These are phyloP conservation scores for Episyrphus balteatus DNA, from an alignment of 1,140 invertebrate species.

Conservation along the genomic window DNA sequence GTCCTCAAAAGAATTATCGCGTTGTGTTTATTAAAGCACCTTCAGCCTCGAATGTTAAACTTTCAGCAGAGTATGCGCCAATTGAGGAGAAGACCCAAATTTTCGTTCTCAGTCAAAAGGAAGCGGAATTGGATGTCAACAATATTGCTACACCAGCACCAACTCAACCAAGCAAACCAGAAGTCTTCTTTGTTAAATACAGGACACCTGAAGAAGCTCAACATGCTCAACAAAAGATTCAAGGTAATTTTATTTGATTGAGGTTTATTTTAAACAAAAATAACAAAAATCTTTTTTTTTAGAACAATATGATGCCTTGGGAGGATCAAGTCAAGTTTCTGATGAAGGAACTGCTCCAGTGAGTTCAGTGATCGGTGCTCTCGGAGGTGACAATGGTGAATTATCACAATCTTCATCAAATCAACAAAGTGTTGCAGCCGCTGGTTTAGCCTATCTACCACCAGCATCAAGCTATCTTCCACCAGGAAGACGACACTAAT, in stretches of 20 bases:
- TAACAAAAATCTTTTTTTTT: not conserved
- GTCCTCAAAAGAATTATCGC: conserved; percentile 66
- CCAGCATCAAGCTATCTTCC: not conserved
- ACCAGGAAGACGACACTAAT: too few relatives aligned
- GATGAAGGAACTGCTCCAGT: conserved; percentile 20
- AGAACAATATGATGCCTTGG: conserved; percentile 25
- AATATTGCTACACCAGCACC: conserved; percentile 25
- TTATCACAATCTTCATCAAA: not conserved
- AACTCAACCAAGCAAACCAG: conserved; percentile 52
- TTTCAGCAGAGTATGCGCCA: conserved; percentile 49
- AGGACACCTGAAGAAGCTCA: conserved; percentile 48
- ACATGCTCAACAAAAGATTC: conserved; percentile 26
- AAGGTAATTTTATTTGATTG: conserved; percentile 10
- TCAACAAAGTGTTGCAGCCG: not conserved
- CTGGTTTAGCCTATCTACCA: not conserved
- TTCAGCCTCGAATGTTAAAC: conserved; percentile 45
- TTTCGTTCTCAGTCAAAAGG: conserved; percentile 66
- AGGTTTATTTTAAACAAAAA: not conserved
- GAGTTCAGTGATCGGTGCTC: conserved; percentile 17
- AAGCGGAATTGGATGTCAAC: conserved; percentile 16
- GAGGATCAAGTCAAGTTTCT: conserved; percentile 19
- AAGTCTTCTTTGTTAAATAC: conserved; percentile 63
- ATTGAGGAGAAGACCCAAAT: conserved; percentile 76
- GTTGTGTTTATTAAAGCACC: conserved; percentile 79
- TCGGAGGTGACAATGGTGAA: not conserved